Evolutionary conservation across 2,113 vertebrate genomes (phyloP).

Genomic region (Paedocypris sp.): DNA sequence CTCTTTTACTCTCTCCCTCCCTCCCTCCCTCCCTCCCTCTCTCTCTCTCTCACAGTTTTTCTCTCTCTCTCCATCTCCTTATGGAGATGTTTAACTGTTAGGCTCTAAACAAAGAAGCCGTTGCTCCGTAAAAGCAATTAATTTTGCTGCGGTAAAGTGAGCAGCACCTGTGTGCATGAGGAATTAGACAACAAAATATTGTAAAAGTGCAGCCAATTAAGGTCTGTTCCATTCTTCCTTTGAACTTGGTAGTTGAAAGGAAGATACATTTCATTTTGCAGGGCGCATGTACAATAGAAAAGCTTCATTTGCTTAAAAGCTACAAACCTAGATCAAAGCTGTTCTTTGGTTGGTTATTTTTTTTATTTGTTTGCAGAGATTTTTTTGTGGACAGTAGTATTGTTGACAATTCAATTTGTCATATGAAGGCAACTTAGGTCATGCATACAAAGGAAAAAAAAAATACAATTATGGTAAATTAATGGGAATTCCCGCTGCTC

Average conservation of each 20-base stretch:
- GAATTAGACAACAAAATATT: conserved; percentile 49
- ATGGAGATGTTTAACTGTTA: conserved; percentile 15
- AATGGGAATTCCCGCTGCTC: neutral
- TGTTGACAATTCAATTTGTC: conserved; percentile 25
- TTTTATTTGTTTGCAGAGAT: no score
- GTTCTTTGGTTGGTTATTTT: no score
- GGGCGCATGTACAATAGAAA: conserved; percentile 37
- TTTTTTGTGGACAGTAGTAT: neutral
- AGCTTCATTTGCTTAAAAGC: conserved; percentile 42
- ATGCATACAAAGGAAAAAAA: neutral
- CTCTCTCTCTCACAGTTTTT: conserved; percentile 11
- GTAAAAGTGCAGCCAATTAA: conserved; percentile 49
- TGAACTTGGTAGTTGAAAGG: conserved; percentile 44
- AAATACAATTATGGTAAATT: no score
- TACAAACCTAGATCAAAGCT: conserved; percentile 16
- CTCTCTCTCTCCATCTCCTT: conserved; percentile 8
- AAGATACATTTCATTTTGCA: conserved; percentile 40
- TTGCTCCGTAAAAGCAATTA: conserved; percentile 17
- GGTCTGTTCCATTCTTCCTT: conserved; percentile 30
- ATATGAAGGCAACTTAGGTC: conserved; percentile 9
- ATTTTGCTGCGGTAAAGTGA: conserved; percentile 30
- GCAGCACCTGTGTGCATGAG: conserved; percentile 41
- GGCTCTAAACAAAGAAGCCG: conserved; percentile 7
- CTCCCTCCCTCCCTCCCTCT: neutral
- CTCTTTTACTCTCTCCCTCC: neutral